Evolutionary conservation across 1,140 invertebrate genomes (phyloP).

Genomic region (Cherax destructor): DNA sequence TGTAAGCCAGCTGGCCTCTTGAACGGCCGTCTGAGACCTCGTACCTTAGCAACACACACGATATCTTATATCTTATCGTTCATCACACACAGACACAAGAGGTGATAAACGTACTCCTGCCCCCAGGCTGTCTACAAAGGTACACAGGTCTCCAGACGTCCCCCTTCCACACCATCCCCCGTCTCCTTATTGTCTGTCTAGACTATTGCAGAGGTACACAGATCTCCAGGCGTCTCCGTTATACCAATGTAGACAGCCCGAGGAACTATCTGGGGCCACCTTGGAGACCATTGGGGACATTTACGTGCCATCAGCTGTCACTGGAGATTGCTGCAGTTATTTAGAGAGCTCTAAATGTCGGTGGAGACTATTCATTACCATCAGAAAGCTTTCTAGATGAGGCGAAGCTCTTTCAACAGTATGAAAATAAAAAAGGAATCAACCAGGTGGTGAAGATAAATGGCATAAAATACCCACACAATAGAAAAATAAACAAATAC

Average conservation of each 20-base stretch:
- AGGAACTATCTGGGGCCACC: neutral
- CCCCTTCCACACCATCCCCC: too few relatives aligned
- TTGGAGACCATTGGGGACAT: neutral
- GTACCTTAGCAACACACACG: neutral
- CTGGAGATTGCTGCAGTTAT: neutral
- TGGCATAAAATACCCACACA: too few relatives aligned
- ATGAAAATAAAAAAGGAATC: neutral
- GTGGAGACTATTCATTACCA: neutral
- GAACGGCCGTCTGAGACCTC: neutral
- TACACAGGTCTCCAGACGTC: neutral
- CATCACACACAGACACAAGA: neutral
- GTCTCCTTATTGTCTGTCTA: too few relatives aligned
- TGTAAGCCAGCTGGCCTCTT: neutral
- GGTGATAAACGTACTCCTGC: neutral
- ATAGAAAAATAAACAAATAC: too few relatives aligned
- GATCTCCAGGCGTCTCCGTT: neutral
- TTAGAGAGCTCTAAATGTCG: neutral
- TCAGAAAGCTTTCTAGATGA: neutral
- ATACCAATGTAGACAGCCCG: too few relatives aligned
- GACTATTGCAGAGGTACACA: neutral
- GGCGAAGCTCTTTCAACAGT: neutral
- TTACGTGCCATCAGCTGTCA: neutral
- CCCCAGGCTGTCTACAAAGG: neutral
- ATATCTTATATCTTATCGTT: neutral
- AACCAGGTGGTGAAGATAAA: neutral